phyloP scores from a whole-genome alignment of 2,888 invertebrate genomes.

The Meliscaeva auricollis region DNA sequence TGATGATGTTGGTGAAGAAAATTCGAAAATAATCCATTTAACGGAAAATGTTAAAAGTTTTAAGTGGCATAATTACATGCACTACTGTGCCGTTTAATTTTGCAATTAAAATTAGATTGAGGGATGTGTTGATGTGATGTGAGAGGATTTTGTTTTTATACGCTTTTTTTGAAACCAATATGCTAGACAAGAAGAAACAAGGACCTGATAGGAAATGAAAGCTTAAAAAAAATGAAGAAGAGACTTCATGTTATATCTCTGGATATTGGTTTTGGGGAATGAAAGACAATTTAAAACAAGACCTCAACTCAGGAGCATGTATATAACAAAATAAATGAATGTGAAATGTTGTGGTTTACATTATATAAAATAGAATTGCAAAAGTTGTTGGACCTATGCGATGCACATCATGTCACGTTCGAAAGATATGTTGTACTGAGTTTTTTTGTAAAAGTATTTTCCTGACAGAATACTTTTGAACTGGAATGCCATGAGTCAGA shows the following conservation, averaged over 20 bases:
- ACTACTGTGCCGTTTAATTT: conserved; percentile 61
- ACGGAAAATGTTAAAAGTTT: conserved; percentile 55
- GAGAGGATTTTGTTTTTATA: neutral
- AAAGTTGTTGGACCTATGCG: no score
- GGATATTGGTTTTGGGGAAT: neutral
- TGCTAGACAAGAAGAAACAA: neutral
- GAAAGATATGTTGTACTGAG: neutral
- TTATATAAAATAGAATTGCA: no score
- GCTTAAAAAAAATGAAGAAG: neutral
- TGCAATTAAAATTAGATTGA: conserved; percentile 46
- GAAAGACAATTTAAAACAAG: neutral
- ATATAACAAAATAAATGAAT: neutral
- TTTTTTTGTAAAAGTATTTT: neutral
- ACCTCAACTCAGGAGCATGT: neutral
- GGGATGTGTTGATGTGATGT: conserved; percentile 1
- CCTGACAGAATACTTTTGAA: neutral
- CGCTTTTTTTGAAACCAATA: neutral
- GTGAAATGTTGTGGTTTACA: neutral
- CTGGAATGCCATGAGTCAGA: no score
- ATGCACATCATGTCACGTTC: neutral
- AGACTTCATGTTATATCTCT: neutral
- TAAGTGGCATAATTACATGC: conserved; percentile 65
- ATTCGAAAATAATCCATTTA: conserved; percentile 61
- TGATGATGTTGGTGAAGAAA: conserved; percentile 20
- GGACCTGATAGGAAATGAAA: neutral